phyloP scores from a whole-genome alignment of 2,797 vertebrate genomes.

The Liasis olivaceus region DNA sequence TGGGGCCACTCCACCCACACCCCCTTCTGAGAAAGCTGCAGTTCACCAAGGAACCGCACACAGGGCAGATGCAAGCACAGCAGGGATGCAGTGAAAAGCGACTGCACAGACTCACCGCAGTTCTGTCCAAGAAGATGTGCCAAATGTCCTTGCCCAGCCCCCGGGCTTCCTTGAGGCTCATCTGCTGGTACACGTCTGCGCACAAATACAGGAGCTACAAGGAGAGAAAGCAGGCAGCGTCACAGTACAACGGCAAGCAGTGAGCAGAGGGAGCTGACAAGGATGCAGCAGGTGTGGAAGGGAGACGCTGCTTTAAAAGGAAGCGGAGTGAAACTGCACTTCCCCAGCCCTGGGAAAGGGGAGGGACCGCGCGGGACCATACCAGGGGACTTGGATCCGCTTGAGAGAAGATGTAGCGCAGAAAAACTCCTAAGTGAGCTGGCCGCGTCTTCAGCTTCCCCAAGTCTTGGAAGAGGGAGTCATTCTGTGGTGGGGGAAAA shows the following conservation, averaged over 20 bases:
- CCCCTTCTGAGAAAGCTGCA: no score
- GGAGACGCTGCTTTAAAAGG: neutral
- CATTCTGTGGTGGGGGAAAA: constrained; percentile 61
- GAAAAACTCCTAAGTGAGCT: constrained; percentile 89
- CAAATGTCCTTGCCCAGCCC: constrained; percentile 87
- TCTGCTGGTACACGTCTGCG: constrained; percentile 87
- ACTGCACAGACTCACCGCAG: constrained; percentile 77
- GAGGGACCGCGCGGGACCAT: constrained; percentile 4
- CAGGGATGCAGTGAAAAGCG: neutral
- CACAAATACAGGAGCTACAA: constrained; percentile 89
- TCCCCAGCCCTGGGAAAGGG: neutral
- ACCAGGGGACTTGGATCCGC: constrained; percentile 92
- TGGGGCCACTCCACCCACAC: accelerated
- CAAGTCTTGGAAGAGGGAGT: constrained; percentile 89
- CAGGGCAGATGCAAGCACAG: neutral
- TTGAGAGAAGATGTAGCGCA: constrained; percentile 92
- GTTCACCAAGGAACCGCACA: neutral
- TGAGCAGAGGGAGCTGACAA: neutral
- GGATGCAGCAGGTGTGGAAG: neutral
- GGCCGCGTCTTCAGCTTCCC: constrained; percentile 85
- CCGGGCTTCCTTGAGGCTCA: constrained; percentile 83
- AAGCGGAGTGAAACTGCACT: neutral
- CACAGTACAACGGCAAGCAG: accelerated
- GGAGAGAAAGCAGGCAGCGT: neutral
- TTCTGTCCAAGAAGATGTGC: constrained; percentile 88